Evolutionary conservation across 2,113 vertebrate genomes (phyloP), one percentile per base, ranked within the genome.

Genomic region (Pangasianodon gigas): DNA sequence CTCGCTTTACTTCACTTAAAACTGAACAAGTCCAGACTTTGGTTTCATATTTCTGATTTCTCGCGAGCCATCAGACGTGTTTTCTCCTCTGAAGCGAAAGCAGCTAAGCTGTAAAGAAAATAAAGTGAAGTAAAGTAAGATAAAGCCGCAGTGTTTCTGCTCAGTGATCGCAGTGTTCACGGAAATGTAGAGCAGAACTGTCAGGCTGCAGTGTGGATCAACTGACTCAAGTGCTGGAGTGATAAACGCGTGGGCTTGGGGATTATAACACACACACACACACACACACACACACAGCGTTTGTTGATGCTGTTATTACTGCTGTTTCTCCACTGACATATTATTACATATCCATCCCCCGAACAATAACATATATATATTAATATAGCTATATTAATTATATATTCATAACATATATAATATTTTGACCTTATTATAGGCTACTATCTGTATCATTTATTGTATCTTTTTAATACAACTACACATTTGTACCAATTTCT

Each of bases 281-380:
- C 37, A 37, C 37, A 37, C 37, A 37, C 37, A 37, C 37, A 37
- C 82, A 44, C 58, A 65, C 83, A 11, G 4, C 41, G 8, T 41
- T 85, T 65, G 83, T 44, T 85, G 83, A 65, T 65, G 32, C 81
- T 60, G 13, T 62, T 85, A 85, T 62, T 85, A 46, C 58, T 85
- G 83, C 58, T 46, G 32, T 46, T 85, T 85, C 58, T 60, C 41
- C 56, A 85, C 4, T 85, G 37, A 37, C 37, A 37, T 37, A 37
- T 37, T 37, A 37, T 37, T 37, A 37, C 1, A 37, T 37, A 37
- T 37, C 37, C 37, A 37, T 37, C 37, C n/a, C n/a, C n/a, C 37
- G 37, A 37, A 37, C 37, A 37, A 37, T 37, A 37, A 37, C 37
- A 37, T 37, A 37, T 37, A 37, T 37, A n/a, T n/a, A n/a, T n/a